Evolutionary conservation across 2,113 vertebrate species (phyloP).

Genomic region (Apaloderma vittatum): DNA sequence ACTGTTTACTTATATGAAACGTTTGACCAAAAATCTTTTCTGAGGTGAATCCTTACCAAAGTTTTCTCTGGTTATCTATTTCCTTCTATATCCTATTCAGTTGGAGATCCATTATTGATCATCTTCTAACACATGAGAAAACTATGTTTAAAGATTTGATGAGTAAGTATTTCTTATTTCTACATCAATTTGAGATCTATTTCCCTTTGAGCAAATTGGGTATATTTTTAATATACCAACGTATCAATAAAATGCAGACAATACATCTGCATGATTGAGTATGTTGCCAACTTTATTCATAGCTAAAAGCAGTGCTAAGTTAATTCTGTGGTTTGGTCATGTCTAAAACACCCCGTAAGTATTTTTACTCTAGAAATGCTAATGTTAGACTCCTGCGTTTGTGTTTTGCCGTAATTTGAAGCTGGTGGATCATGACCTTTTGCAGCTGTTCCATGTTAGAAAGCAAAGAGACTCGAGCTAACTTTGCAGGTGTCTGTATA

Average conservation of each 20-base stretch:
- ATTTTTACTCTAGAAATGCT: not conserved
- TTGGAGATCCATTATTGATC: constrained; percentile 95
- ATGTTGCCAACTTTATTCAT: not conserved
- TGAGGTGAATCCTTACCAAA: not conserved
- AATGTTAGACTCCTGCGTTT: not conserved
- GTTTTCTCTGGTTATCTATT: not conserved
- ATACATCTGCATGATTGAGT: not conserved
- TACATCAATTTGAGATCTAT: not conserved
- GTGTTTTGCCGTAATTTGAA: not conserved
- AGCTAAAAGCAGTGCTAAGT: not conserved
- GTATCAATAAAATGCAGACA: not conserved
- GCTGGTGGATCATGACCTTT: not conserved
- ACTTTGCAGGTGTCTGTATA: not conserved
- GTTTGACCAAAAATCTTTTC: not conserved
- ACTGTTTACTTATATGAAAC: not conserved
- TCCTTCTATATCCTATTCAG: constrained; percentile 71
- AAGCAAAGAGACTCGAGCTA: not conserved
- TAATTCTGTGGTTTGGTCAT: not conserved
- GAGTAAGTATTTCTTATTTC: constrained; percentile 86
- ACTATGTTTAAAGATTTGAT: constrained; percentile 99
- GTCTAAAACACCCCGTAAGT: not conserved
- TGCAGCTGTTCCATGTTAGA: not conserved
- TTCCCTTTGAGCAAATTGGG: not conserved
- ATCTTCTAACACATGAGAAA: constrained; percentile 97
- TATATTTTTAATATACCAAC: not conserved